Conservation (phyloP, 2,888 invertebrate genomes). For the Octodonta nipae region DNA sequence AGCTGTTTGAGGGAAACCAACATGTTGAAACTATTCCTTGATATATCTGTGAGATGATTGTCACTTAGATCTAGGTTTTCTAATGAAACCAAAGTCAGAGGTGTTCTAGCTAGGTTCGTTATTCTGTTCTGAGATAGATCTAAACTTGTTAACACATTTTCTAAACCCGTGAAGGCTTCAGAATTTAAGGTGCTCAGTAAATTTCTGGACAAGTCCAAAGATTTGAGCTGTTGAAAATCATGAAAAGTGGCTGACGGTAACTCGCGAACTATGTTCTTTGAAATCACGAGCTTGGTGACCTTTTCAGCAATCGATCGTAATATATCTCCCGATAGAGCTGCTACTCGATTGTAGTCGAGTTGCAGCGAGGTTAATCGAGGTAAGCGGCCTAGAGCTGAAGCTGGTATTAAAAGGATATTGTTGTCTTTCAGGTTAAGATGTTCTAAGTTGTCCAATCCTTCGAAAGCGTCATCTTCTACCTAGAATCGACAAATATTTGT, state of each 20-base stretch:
- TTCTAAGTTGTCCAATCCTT: conserved; percentile 64
- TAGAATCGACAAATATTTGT: too few species aligned
- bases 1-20: conserved; percentile 54
- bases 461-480: conserved; percentile 81
- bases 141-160: conserved; percentile 56
- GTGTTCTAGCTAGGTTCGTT: conserved; percentile 49
- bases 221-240: conserved; percentile 57
- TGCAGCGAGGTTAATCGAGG: conserved; percentile 60
- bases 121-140: conserved; percentile 64
- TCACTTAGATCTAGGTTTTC: conserved; percentile 63
- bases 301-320: conserved; percentile 58
- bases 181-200: conserved; percentile 56
- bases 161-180: conserved; percentile 64
- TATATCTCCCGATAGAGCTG: conserved; percentile 68
- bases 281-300: conserved; percentile 55
- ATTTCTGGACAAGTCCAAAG: conserved; percentile 69
- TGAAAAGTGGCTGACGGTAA: conserved; percentile 68
- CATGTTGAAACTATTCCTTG: conserved; percentile 52
- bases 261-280: conserved; percentile 76
- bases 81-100: conserved; percentile 49
- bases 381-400: conserved; percentile 66
- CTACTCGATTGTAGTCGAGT: conserved; percentile 75
- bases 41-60: conserved; percentile 62
- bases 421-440: conserved; percentile 72
- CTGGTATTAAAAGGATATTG: conserved; percentile 73